Conservation (phyloP, 2,797 vertebrate species). For the Glyptemys insculpta region DNA sequence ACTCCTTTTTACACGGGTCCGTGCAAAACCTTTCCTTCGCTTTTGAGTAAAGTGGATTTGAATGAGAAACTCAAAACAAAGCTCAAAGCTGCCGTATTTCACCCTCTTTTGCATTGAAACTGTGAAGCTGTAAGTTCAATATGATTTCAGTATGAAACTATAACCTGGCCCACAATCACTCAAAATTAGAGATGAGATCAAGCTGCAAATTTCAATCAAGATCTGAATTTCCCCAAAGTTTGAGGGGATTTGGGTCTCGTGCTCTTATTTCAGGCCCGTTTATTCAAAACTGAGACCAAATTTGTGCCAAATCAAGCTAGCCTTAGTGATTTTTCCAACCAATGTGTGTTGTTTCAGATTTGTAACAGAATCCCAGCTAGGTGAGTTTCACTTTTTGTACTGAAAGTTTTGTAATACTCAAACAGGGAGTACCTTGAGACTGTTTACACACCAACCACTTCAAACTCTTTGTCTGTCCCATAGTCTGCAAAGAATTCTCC, state of each 20-base stretch:
- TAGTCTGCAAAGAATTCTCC: neutral
- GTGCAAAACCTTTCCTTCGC: neutral
- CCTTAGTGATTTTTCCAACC: neutral
- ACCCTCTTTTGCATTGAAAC: neutral
- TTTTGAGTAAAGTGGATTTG: neutral
- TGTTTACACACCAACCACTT: neutral
- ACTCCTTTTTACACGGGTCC: neutral
- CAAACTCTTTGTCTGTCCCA: neutral
- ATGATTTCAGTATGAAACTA: neutral
- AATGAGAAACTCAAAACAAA: neutral
- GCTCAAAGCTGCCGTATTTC: neutral
- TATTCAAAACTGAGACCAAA: neutral
- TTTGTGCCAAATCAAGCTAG: neutral
- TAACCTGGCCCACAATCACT: neutral
- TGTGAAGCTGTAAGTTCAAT: neutral
- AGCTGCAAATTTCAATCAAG: neutral
- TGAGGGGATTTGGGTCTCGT: neutral
- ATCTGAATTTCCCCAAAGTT: neutral
- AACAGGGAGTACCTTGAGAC: neutral
- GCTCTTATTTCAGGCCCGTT: neutral
- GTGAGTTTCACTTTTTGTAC: neutral
- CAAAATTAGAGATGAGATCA: neutral
- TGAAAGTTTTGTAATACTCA: neutral
- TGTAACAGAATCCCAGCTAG: neutral
- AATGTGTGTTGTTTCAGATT: neutral